These are phyloP conservation scores for Xiphorhynchus erythropygius DNA, from an alignment of 2,797 vertebrate species.

Conservation along the genomic window DNA sequence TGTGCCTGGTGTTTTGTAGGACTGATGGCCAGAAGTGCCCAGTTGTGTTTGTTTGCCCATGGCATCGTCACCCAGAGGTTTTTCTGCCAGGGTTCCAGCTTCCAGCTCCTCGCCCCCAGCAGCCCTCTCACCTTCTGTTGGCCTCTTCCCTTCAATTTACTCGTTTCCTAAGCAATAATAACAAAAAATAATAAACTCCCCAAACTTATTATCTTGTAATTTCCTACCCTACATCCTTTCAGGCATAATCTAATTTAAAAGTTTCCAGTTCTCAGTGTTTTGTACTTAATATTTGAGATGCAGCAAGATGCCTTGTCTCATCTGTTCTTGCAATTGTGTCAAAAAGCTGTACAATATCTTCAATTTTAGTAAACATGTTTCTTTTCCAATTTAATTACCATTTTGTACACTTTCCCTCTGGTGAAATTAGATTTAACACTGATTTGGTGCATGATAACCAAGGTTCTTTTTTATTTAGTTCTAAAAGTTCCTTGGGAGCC, in stretches of 20 bases:
- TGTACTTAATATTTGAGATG: neutral
- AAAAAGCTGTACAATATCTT: neutral
- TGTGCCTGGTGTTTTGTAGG: neutral
- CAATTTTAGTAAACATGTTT: neutral
- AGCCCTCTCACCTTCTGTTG: neutral
- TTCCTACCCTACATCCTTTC: neutral
- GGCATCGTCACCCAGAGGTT: neutral
- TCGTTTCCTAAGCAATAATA: neutral
- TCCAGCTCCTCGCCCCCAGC: neutral
- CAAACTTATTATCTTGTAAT: neutral
- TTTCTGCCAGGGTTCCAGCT: neutral
- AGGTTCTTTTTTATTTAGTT: neutral
- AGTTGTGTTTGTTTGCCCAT: neutral
- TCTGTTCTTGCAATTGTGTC: neutral
- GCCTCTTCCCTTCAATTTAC: neutral
- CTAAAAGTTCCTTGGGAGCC: neutral
- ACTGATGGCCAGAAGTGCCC: accelerated
- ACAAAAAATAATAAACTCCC: neutral
- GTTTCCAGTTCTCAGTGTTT: neutral
- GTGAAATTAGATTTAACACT: neutral
- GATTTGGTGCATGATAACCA: neutral
- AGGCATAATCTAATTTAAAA: neutral
- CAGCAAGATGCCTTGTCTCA: neutral
- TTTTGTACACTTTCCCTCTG: neutral
- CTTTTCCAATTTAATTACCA: neutral